These are phyloP conservation scores for Odocoileus virginianus DNA, from an alignment of 2,113 vertebrate genomes.

Conservation along the genomic window DNA sequence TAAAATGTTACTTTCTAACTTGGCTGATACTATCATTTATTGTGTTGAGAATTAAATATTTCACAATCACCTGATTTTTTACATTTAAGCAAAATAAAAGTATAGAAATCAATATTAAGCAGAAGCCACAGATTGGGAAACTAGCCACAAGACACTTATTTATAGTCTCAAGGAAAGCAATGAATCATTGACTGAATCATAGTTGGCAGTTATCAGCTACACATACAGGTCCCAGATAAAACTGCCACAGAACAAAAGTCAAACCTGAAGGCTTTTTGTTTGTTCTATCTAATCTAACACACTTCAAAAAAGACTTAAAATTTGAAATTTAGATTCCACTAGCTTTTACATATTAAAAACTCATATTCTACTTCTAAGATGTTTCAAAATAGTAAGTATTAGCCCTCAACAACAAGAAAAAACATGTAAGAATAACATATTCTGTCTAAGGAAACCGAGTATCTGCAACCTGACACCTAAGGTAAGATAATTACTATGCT, in stretches of 20 bases:
- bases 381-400: conserved; percentile 7
- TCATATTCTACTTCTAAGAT: not conserved
- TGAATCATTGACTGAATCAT: not conserved
- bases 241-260: not conserved
- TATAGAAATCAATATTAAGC: not conserved
- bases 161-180: not conserved
- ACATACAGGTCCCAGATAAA: not conserved
- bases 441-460: not conserved
- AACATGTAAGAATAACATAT: conserved; percentile 4
- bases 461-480: not conserved
- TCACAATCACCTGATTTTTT: not conserved
- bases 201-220: not conserved
- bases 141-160: not conserved
- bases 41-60: not conserved
- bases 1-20: not conserved
- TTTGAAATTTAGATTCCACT: not conserved
- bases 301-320: not conserved
- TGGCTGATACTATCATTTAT: not conserved
- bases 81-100: not conserved
- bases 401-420: not conserved
- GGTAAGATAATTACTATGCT: not conserved
- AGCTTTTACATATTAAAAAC: not conserved
- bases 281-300: not conserved
- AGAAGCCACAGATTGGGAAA: not conserved
- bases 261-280: not conserved